Evolutionary conservation across 1,140 invertebrate species (phyloP), one percentile per base, ranked within the genome.

Genomic region (Drosophila malerkotliana): DNA sequence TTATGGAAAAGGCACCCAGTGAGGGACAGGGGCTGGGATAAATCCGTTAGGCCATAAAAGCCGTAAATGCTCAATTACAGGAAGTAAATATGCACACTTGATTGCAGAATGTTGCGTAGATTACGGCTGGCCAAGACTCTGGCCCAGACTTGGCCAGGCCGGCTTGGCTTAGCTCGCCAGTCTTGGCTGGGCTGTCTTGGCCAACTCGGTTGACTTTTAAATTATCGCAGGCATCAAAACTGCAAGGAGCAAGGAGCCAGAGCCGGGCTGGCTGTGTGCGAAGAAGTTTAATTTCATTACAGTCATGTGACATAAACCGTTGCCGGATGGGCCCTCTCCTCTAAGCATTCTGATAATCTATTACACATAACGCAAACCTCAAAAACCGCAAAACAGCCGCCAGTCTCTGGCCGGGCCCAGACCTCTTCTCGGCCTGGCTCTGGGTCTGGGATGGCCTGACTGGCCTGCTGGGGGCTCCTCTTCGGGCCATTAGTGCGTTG

Each of bases 31-130:
- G 39, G n/a, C 28, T 64, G 48, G 44, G 44, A 48, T 60, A 82
- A 87, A 87, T 87, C 82, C 82, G 83, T 87, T 87, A 88, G 82
- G 82, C 82, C 83, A 87, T 87, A 87, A 88, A 87, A 82, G 83
- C 82, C 85, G 87, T 87, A 87, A 87, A 87, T 87, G 83, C 82
- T 87, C 82, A 87, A 87, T 87, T 87, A 87, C 83, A 87, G 82
- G 82, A 87, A 87, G 82, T 87, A 88, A 87, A 87, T 85, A 85
- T 85, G 82, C 82, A 85, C 82, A 85, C 82, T 87, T 82, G 82
- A 82, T 88, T 75, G 82, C 82, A 82, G 83, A 87, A 88, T 82
- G 79, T 83, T 87, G 82, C 83, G 79, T 87, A 87, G 83, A 87
- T 76, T 72, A 72, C 34, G 56, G 24, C 56, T 62, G 67, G 49